Conservation (phyloP, 2,113 vertebrate species). For the Conger conger region DNA sequence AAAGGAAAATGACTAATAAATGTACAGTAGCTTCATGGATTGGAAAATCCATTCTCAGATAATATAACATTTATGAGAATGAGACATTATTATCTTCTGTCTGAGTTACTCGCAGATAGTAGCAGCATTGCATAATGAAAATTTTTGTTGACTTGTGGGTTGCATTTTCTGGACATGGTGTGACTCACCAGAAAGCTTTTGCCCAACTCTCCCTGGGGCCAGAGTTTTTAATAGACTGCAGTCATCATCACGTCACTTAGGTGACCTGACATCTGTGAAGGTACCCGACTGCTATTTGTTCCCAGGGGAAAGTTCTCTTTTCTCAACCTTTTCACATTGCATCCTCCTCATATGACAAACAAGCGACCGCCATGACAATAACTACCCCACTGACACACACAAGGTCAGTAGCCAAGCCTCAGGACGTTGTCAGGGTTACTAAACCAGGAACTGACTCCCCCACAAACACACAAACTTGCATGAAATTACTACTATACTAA, state of each 20-base stretch:
- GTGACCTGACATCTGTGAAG: constrained; percentile 42
- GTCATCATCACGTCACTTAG: constrained; percentile 13
- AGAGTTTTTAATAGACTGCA: constrained; percentile 9
- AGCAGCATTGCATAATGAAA: not conserved
- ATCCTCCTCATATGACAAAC: constrained; percentile 5
- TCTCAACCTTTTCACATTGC: constrained; percentile 31
- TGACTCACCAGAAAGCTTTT: not conserved
- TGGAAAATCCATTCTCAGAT: not conserved
- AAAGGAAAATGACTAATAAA: not conserved
- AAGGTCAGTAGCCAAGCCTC: not conserved
- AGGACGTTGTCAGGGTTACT: not conserved
- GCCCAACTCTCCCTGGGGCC: not conserved
- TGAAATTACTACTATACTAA: no score
- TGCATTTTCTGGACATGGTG: not conserved
- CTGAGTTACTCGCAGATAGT: not conserved
- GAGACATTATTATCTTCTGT: not conserved
- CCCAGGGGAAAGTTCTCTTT: constrained; percentile 41
- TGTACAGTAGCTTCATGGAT: not conserved
- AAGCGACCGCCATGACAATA: not conserved
- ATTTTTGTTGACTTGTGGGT: not conserved
- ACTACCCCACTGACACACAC: not conserved
- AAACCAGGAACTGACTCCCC: not conserved
- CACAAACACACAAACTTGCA: not conserved
- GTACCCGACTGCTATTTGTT: constrained; percentile 46
- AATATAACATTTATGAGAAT: not conserved